phyloP scores from a whole-genome alignment of 1,140 invertebrate genomes.

The Procambarus clarkii region DNA sequence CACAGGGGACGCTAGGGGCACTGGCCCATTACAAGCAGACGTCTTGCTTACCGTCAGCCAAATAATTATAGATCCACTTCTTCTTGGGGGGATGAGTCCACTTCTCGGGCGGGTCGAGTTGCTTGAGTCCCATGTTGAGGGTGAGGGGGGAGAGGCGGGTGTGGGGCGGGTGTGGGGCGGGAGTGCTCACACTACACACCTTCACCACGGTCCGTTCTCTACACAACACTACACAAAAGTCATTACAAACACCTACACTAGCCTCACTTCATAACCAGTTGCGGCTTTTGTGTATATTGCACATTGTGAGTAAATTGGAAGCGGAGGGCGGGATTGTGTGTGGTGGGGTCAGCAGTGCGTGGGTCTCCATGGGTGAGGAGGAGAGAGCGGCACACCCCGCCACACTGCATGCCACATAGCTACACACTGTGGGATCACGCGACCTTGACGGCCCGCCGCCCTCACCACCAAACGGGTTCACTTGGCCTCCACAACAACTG shows the following conservation, averaged over 20 bases:
- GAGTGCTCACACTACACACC: no score
- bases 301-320: no score
- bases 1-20: no score
- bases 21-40: neutral
- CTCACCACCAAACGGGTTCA: slow-evolving; percentile 20
- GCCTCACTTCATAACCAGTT: no score
- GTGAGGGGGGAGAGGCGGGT: neutral
- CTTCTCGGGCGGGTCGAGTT: slow-evolving; percentile 37
- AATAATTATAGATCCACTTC: slow-evolving; percentile 65
- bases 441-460: slow-evolving; percentile 20
- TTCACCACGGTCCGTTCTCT: no score
- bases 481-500: neutral
- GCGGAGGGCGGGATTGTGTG: no score
- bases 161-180: no score
- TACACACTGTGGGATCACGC: slow-evolving; percentile 9
- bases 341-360: no score
- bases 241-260: no score
- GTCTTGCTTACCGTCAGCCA: slow-evolving; percentile 55
- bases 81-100: slow-evolving; percentile 68
- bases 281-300: no score
- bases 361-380: neutral
- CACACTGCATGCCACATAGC: neutral
- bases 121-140: slow-evolving; percentile 62
- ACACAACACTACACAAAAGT: no score
- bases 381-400: neutral